Evolutionary conservation across 1,140 invertebrate genomes (phyloP).

Genomic region (Bombus sylvicola): DNA sequence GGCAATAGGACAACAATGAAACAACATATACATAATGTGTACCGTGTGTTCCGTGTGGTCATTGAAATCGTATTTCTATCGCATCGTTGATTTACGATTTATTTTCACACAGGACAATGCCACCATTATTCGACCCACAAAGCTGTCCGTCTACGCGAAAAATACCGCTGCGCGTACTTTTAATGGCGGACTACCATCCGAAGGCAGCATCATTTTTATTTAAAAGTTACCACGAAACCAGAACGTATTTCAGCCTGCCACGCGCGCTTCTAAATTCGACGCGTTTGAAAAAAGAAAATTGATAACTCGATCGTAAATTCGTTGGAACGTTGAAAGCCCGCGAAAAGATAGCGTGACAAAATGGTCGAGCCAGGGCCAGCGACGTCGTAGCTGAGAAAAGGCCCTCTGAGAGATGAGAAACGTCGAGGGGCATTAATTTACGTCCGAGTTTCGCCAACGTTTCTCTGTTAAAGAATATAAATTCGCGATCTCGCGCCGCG

Average conservation of each 20-base stretch:
- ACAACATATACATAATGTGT: not conserved
- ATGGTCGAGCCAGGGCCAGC: not conserved
- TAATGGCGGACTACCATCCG: not conserved
- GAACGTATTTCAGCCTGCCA: not conserved
- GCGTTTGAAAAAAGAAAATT: not conserved
- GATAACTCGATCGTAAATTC: slow-evolving; percentile 1
- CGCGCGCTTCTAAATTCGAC: not conserved
- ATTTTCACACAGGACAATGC: not conserved
- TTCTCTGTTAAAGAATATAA: slow-evolving; percentile 6
- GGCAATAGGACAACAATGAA: not conserved
- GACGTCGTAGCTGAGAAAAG: not conserved
- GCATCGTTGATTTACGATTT: not conserved
- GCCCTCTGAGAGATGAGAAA: not conserved
- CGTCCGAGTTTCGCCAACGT: not conserved
- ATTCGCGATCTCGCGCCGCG: slow-evolving; percentile 6
- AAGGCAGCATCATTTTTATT: not conserved
- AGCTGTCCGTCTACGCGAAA: not conserved
- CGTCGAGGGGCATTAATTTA: slow-evolving; percentile 14
- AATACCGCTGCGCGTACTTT: not conserved
- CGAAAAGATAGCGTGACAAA: not conserved
- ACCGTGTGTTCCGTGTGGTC: not conserved
- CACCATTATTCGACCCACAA: not conserved
- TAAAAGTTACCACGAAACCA: not conserved
- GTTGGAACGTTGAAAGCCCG: not conserved
- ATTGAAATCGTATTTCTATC: not conserved